These are phyloP conservation scores for Patella ulyssiponensis DNA, from an alignment of 2,888 invertebrate species.

Conservation along the genomic window DNA sequence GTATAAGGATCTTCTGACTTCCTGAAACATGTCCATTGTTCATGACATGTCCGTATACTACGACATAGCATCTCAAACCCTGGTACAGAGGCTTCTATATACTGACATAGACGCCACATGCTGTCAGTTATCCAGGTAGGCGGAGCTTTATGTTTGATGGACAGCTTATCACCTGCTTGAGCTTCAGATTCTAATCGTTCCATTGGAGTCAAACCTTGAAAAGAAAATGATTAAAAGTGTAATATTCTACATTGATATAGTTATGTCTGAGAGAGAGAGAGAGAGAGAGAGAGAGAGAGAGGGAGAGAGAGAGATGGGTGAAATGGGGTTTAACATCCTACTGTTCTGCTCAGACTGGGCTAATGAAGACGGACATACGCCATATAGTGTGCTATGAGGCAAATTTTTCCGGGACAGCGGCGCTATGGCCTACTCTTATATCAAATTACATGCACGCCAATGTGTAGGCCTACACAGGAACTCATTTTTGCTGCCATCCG, in stretches of 20 bases:
- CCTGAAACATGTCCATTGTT: conserved; percentile 64
- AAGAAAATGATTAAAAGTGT: not conserved
- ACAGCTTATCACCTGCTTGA: conserved; percentile 42
- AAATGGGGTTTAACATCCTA: not conserved
- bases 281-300: too few species aligned
- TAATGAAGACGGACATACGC: too few species aligned
- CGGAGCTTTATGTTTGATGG: conserved; percentile 44
- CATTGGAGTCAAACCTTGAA: conserved; percentile 61
- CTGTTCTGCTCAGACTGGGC: too few species aligned
- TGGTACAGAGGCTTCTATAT: conserved; percentile 61
- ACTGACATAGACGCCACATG: conserved; percentile 67
- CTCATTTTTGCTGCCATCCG: too few species aligned
- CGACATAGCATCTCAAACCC: conserved; percentile 58
- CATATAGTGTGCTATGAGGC: too few species aligned
- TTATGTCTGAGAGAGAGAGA: not conserved
- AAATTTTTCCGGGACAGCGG: too few species aligned
- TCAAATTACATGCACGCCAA: not conserved
- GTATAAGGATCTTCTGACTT: conserved; percentile 55
- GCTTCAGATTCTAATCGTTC: conserved; percentile 61
- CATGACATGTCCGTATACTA: conserved; percentile 55
- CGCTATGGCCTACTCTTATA: too few species aligned
- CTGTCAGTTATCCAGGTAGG: conserved; percentile 63
- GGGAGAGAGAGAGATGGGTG: not conserved
- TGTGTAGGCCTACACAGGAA: not conserved
- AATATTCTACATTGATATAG: not conserved